Percentiles rank a stretch among this genome's conserved stretches.
Conservation (phyloP, 2,888 invertebrate genomes). For the Orthosia gothica region DNA sequence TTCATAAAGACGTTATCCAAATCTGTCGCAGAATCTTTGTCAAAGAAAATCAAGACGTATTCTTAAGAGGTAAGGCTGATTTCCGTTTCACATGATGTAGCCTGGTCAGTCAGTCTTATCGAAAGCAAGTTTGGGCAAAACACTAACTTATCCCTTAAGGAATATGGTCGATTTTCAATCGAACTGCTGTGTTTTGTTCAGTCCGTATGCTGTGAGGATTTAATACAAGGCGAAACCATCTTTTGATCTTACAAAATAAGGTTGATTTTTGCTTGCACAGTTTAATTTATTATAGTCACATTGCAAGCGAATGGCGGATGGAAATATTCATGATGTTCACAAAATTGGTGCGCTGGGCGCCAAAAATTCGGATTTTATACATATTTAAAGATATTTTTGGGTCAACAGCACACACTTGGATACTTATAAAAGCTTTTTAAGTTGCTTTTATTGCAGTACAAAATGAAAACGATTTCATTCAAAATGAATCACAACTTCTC, state of each 20-base stretch:
- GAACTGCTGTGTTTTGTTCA: background rate
- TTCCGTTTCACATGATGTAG: background rate
- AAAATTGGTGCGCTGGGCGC: slow-evolving; percentile 21
- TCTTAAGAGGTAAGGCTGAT: rapidly evolving
- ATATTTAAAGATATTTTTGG: slow-evolving; percentile 32
- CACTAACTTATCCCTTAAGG: rapidly evolving
- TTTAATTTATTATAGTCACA: slow-evolving; percentile 56
- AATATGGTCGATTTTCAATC: background rate
- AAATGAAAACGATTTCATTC: background rate
- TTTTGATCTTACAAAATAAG: rapidly evolving
- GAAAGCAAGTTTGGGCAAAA: background rate
- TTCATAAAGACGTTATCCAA: background rate
- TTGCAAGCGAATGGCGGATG: slow-evolving; percentile 41
- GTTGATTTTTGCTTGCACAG: background rate
- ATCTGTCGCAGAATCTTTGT: background rate
- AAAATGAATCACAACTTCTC: background rate
- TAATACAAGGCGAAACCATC: background rate
- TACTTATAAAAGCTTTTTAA: background rate
- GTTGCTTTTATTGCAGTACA: background rate
- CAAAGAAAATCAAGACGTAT: slow-evolving; percentile 7
- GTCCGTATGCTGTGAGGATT: background rate
- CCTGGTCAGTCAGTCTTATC: background rate
- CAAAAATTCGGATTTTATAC: slow-evolving; percentile 27
- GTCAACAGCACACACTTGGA: background rate
- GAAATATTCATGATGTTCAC: slow-evolving; percentile 39